A percentile compares a stretch with the other conserved stretches of the same genome.
phyloP scores from a whole-genome alignment of 2,888 invertebrate genomes.

The Amaurobius ferox region DNA sequence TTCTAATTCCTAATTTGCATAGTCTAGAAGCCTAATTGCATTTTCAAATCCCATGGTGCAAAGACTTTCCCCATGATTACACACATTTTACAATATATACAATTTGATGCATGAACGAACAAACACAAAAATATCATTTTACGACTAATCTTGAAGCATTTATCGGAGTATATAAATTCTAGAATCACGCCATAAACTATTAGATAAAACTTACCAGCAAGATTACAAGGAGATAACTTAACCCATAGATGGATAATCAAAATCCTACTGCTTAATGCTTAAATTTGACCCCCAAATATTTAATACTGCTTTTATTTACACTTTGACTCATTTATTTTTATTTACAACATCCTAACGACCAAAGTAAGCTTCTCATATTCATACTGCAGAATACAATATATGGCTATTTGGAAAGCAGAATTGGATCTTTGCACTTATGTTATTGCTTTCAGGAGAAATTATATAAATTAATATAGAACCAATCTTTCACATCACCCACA shows the following conservation, averaged over 20 bases:
- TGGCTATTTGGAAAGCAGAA: conserved; percentile 4
- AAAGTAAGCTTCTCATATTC: not conserved
- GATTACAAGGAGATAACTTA: not conserved
- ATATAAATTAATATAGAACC: not conserved
- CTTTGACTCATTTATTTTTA: not conserved
- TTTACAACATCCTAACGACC: not conserved
- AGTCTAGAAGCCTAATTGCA: not conserved
- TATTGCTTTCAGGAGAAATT: conserved; percentile 51
- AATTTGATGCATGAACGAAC: no score
- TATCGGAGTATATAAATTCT: no score
- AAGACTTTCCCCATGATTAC: no score
- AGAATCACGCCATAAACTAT: no score
- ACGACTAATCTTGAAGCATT: no score
- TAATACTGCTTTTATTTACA: conserved; percentile 14
- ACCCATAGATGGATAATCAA: conserved; percentile 40
- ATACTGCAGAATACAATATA: conserved; percentile 7
- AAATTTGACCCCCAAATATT: not conserved
- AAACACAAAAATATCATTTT: no score
- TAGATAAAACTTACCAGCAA: no score
- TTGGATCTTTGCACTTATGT: conserved; percentile 30
- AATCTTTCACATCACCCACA: not conserved
- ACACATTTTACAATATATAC: no score
- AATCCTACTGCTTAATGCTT: conserved; percentile 33
- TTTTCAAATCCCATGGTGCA: not conserved
- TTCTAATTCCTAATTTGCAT: not conserved